A percentile compares a stretch with the other conserved stretches of the same genome.
Evolutionary conservation across 2,888 invertebrate genomes (phyloP).

Genomic region (Napeogenes sylphis): DNA sequence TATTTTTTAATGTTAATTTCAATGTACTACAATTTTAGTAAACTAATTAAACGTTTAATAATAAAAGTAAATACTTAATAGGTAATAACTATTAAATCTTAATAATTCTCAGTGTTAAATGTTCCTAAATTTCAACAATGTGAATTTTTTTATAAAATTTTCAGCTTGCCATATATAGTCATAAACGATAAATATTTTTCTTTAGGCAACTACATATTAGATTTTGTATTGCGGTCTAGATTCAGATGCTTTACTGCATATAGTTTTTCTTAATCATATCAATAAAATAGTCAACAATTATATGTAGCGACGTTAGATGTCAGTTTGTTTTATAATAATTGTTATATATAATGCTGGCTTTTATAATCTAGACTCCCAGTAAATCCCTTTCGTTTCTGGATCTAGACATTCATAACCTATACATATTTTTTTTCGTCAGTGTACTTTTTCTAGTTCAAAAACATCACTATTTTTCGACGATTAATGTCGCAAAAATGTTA

Average conservation of each 20-base stretch:
- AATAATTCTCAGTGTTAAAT: constrained; percentile 75
- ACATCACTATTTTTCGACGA: constrained; percentile 49
- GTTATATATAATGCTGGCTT: constrained; percentile 21
- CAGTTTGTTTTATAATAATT: constrained; percentile 23
- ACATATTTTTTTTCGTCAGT: constrained; percentile 30
- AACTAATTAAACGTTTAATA: constrained; percentile 55
- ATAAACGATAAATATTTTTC: constrained; percentile 50
- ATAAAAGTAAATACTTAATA: constrained; percentile 57
- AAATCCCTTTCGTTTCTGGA: constrained; percentile 31
- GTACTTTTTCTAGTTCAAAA: constrained; percentile 53
- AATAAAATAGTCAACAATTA: constrained; percentile 23
- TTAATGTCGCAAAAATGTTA: constrained; percentile 40
- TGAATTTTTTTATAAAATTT: constrained; percentile 60
- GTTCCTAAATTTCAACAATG: constrained; percentile 75
- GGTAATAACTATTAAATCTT: constrained; percentile 63
- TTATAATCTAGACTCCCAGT: constrained; percentile 19
- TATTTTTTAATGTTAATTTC: constrained; percentile 49
- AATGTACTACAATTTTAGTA: constrained; percentile 27
- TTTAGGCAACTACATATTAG: constrained; percentile 33
- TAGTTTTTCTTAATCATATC: constrained; percentile 26
- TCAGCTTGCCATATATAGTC: constrained; percentile 70
- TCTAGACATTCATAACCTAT: constrained; percentile 36
- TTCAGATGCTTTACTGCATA: constrained; percentile 32
- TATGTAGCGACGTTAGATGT: constrained; percentile 19
- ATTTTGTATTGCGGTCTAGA: constrained; percentile 36